These are phyloP conservation scores for Dasysyrphus albostriatus DNA, from an alignment of 2,888 invertebrate genomes.

Conservation along the genomic window DNA sequence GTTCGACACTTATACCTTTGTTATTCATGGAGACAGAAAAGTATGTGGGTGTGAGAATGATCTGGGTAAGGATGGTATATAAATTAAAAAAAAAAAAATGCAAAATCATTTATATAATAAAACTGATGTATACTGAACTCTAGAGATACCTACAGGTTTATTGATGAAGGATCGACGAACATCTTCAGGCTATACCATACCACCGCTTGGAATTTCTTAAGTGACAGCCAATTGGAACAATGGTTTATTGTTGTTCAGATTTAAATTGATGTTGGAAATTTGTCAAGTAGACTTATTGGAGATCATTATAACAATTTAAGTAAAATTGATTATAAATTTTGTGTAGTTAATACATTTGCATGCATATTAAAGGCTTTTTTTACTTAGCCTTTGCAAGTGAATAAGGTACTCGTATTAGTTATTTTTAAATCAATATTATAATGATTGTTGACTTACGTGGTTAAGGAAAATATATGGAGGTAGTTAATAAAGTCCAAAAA, in stretches of 20 bases:
- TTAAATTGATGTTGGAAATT: constrained; percentile 13
- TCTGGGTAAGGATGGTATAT: not conserved
- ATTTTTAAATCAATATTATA: too few relatives aligned
- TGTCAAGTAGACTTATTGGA: constrained; percentile 7
- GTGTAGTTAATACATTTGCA: not conserved
- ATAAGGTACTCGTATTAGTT: too few relatives aligned
- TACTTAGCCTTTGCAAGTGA: too few relatives aligned
- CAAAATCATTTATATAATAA: constrained; percentile 13
- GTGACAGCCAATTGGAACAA: constrained; percentile 49
- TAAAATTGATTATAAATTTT: not conserved
- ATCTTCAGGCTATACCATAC: not conserved
- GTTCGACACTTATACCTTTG: not conserved
- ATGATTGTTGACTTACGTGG: too few relatives aligned
- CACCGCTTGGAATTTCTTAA: not conserved
- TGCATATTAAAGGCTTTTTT: too few relatives aligned
- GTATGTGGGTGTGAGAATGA: too few relatives aligned
- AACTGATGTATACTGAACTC: constrained; percentile 1
- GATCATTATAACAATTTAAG: not conserved
- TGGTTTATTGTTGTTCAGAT: constrained; percentile 35
- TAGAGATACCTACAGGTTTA: constrained; percentile 1
- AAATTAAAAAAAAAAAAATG: constrained; percentile 6
- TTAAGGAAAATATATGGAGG: too few relatives aligned
- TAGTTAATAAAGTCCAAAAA: too few relatives aligned
- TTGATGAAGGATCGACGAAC: constrained; percentile 21
- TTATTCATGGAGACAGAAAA: not conserved